Evolutionary conservation across 2,797 vertebrate species (phyloP).

Genomic region (Lepilemur ruficaudatus): DNA sequence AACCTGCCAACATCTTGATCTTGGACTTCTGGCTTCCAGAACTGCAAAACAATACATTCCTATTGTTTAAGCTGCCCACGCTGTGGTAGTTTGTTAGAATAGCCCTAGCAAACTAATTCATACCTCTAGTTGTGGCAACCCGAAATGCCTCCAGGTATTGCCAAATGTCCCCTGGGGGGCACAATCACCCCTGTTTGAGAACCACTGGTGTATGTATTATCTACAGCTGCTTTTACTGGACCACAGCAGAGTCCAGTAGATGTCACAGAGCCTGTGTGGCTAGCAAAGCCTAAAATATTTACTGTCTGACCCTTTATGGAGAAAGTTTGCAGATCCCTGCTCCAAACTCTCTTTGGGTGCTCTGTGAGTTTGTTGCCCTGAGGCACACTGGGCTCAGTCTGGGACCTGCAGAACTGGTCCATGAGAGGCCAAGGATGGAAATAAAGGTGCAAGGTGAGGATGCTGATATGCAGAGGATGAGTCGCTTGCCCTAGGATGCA

Average conservation of each 20-base stretch:
- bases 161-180: not conserved
- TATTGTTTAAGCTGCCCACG: not conserved
- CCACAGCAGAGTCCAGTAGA: fast-evolving
- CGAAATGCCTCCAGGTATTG: not conserved
- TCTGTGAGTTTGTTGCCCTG: not conserved
- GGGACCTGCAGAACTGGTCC: not conserved
- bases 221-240: fast-evolving
- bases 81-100: not conserved
- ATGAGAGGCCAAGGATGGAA: fast-evolving
- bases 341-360: fast-evolving
- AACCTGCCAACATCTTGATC: not conserved
- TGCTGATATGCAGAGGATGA: fast-evolving
- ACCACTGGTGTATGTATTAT: fast-evolving
- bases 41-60: fast-evolving
- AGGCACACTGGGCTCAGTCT: not conserved
- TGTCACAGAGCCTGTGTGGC: not conserved
- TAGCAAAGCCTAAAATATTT: not conserved
- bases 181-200: not conserved
- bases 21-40: not conserved
- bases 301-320: not conserved
- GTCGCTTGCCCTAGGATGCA: fast-evolving
- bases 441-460: too few species aligned
- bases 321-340: not conserved
- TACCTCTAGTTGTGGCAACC: too few species aligned
- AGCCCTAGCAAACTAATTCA: not conserved